These are phyloP conservation scores for Lytechinus pictus DNA, from an alignment of 35 echinoderm and acorn worm species.

Conservation along the genomic window DNA sequence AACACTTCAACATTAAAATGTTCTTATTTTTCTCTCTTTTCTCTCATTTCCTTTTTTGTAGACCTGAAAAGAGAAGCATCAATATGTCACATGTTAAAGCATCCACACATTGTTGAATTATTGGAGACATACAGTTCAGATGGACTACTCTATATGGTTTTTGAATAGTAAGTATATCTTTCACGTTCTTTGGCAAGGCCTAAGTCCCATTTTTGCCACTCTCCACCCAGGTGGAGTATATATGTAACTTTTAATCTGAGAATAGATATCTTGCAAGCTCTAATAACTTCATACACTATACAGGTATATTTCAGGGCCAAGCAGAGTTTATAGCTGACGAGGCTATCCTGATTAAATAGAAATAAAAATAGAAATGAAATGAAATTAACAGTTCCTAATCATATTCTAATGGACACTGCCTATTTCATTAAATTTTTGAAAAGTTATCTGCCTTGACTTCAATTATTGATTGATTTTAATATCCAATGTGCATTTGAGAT, in stretches of 20 bases:
- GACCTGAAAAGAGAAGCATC: constrained; percentile 97
- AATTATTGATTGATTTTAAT: too few species aligned
- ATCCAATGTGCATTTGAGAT: too few species aligned
- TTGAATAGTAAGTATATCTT: constrained; percentile 96
- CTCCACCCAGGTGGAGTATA: not conserved
- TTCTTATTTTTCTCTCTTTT: not conserved
- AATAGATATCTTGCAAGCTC: too few species aligned
- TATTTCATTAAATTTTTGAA: not conserved
- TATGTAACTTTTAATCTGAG: not conserved
- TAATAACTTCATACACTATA: too few species aligned
- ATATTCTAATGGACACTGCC: not conserved
- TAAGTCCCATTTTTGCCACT: not conserved
- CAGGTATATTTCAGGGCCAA: too few species aligned
- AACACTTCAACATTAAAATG: not conserved
- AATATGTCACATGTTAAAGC: constrained; percentile 99
- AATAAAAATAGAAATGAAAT: too few species aligned
- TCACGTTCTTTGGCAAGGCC: not conserved
- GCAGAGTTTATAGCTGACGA: too few species aligned
- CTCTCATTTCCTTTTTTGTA: constrained; percentile 48
- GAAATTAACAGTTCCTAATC: too few species aligned
- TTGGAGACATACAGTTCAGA: constrained; percentile 99
- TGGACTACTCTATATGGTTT: constrained; percentile 99
- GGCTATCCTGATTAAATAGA: too few species aligned
- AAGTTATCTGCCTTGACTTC: too few species aligned
- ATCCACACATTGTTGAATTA: constrained; percentile 97